Percentiles rank a stretch among this genome's conserved stretches.
Conservation (phyloP, 2,113 vertebrate species). For the Saccopteryx bilineata region DNA sequence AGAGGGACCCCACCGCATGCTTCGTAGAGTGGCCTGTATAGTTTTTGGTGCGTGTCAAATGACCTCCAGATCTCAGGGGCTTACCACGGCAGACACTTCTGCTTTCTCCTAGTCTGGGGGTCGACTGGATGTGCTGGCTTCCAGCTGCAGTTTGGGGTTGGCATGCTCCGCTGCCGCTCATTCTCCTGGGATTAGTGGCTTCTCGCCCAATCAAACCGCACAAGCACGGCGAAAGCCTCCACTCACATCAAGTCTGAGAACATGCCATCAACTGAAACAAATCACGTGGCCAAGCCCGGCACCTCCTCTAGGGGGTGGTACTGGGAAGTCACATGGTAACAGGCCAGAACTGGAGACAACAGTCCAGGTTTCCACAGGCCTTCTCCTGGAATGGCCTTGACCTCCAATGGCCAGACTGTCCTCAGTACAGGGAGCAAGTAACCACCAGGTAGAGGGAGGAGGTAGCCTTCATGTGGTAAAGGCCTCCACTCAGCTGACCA, state of each 20-base stretch:
- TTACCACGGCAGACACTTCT: background rate
- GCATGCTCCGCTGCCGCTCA: background rate
- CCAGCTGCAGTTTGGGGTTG: background rate
- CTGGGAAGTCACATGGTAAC: background rate
- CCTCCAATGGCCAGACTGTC: background rate
- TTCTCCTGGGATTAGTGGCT: background rate
- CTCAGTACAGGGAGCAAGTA: background rate
- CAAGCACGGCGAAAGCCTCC: background rate
- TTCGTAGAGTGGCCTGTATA: background rate
- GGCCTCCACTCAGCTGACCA: background rate
- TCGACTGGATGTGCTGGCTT: background rate
- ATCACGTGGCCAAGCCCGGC: background rate
- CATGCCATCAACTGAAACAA: background rate
- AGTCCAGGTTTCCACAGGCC: background rate
- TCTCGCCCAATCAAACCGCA: background rate
- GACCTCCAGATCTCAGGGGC: background rate
- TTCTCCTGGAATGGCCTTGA: background rate
- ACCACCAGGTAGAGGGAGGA: background rate
- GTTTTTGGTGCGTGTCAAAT: background rate
- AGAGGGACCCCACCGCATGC: background rate
- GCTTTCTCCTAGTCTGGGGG: background rate
- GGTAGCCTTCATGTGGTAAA: background rate
- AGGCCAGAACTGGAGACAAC: background rate
- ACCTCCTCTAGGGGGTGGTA: fast-evolving
- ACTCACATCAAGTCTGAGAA: background rate